Conservation (phyloP, 2,797 vertebrate genomes). For the Chaunax sp. region DNA sequence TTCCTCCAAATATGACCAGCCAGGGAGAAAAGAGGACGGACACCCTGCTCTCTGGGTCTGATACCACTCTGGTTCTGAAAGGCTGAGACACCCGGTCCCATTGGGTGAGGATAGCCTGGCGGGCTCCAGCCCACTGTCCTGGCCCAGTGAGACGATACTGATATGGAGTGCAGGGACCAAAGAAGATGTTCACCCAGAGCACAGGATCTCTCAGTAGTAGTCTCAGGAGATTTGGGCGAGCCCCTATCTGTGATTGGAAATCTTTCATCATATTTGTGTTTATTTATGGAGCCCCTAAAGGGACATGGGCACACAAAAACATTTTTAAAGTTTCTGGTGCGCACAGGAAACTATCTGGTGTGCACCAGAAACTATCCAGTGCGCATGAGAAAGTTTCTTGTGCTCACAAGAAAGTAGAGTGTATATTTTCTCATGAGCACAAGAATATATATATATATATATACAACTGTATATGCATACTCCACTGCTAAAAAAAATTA, state of each 20-base stretch:
- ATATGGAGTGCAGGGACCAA: constrained; percentile 88
- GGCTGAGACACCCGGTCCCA: constrained; percentile 85
- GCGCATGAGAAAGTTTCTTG: too few relatives aligned
- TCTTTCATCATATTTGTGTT: constrained; percentile 1
- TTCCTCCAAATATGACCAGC: constrained; percentile 67
- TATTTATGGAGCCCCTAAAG: too few relatives aligned
- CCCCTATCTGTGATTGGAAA: constrained; percentile 68
- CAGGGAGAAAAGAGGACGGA: constrained; percentile 19
- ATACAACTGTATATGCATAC: too few relatives aligned
- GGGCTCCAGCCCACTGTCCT: constrained; percentile 86
- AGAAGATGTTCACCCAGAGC: constrained; percentile 83
- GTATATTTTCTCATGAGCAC: too few relatives aligned
- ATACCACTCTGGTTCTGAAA: constrained; percentile 80
- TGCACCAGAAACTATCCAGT: too few relatives aligned
- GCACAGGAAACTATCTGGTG: too few relatives aligned
- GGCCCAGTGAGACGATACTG: constrained; percentile 88
- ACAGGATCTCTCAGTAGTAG: constrained; percentile 84
- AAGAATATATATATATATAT: too few relatives aligned
- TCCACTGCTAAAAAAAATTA: too few relatives aligned
- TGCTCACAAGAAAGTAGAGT: too few relatives aligned
- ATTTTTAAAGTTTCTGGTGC: too few relatives aligned
- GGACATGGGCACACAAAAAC: too few relatives aligned
- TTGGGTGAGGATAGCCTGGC: constrained; percentile 86
- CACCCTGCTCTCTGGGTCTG: constrained; percentile 15
- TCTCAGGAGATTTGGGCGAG: constrained; percentile 79